Percentiles rank a stretch among this genome's conserved stretches.
These are phyloP conservation scores for Papilio demoleus DNA, from an alignment of 2,888 invertebrate genomes.

Conservation along the genomic window DNA sequence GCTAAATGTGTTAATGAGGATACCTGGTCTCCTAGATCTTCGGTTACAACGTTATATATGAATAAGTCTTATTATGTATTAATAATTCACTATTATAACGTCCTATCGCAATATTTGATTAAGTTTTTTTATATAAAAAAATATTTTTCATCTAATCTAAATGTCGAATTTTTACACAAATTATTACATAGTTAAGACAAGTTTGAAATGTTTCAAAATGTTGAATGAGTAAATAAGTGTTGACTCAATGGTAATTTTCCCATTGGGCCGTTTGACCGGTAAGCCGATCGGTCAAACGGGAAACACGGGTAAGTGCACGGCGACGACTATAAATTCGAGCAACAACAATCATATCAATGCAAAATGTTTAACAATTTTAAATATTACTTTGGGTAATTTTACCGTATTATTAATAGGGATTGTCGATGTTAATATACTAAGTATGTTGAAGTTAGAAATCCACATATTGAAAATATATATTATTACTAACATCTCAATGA, in stretches of 20 bases:
- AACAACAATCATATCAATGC: constrained; percentile 35
- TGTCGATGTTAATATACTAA: background rate
- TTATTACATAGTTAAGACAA: constrained; percentile 1
- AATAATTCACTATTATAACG: constrained; percentile 2
- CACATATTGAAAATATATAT: too few relatives aligned
- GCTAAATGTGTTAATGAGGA: too few relatives aligned
- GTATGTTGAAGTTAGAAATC: background rate
- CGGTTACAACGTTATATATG: too few relatives aligned
- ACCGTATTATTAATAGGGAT: background rate
- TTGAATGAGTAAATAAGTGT: background rate
- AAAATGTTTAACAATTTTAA: constrained; percentile 10
- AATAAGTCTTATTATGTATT: constrained; percentile 3
- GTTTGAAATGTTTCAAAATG: constrained; percentile 27
- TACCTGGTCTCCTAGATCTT: too few relatives aligned
- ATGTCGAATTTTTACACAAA: constrained; percentile 13
- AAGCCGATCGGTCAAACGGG: too few relatives aligned
- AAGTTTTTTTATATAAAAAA: constrained; percentile 20
- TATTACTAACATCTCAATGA: too few relatives aligned
- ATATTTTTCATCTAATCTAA: background rate
- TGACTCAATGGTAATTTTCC: too few relatives aligned
- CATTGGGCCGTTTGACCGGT: too few relatives aligned
- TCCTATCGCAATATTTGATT: constrained; percentile 26
- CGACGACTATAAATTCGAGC: background rate
- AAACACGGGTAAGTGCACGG: background rate
- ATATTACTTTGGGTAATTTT: too few relatives aligned